phyloP scores from a whole-genome alignment of 2,888 invertebrate species.

The Lordiphosa andalusiaca region DNA sequence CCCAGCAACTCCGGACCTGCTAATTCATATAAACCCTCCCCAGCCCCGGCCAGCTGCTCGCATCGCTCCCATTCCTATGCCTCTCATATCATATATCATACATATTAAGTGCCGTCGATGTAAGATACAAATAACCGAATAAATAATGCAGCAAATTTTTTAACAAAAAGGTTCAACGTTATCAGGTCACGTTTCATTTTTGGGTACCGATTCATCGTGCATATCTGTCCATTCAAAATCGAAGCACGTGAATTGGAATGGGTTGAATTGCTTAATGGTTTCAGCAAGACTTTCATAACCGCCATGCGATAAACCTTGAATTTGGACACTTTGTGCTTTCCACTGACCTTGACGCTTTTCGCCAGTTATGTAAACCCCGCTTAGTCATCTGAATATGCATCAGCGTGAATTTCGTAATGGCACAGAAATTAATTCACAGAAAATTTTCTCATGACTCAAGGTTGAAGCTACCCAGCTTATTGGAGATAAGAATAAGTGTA shows the following conservation, averaged over 20 bases:
- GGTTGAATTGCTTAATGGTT: neutral
- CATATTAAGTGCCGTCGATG: conserved; percentile 2
- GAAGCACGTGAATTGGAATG: conserved; percentile 5
- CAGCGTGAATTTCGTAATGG: neutral
- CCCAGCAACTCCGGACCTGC: neutral
- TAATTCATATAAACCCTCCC: conserved; percentile 8
- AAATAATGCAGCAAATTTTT: neutral
- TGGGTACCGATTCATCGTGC: conserved; percentile 16
- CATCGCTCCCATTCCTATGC: conserved; percentile 5
- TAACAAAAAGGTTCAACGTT: neutral
- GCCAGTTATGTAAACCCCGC: neutral
- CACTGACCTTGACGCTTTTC: conserved; percentile 6
- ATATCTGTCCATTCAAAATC: neutral
- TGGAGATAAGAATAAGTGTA: neutral
- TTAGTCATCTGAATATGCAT: conserved; percentile 11
- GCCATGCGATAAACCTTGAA: too few relatives aligned
- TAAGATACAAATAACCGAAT: neutral
- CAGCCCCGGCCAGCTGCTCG: conserved; percentile 2
- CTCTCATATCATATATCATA: conserved; percentile 21
- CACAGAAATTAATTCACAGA: conserved; percentile 20
- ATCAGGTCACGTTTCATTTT: conserved; percentile 4
- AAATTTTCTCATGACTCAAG: conserved; percentile 32
- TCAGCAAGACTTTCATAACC: neutral
- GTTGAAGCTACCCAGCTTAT: neutral
- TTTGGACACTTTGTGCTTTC: too few relatives aligned